phyloP scores from a whole-genome alignment of 1,140 invertebrate genomes.

The Oryzaephilus surinamensis region DNA sequence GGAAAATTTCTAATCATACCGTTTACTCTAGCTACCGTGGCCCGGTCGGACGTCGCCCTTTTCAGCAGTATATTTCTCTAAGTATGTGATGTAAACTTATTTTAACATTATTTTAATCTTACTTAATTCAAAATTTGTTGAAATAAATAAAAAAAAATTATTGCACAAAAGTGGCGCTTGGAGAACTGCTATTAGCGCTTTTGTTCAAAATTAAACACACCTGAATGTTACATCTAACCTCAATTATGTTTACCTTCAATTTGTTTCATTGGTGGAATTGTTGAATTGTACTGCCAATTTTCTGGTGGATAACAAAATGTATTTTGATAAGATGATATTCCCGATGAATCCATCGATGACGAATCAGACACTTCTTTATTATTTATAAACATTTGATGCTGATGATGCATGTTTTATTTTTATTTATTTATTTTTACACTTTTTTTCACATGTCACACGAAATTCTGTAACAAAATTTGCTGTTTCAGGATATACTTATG shows the following conservation, averaged over 20 bases:
- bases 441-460: too few species aligned
- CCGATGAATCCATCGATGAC: constrained; percentile 17
- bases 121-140: not conserved
- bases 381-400: constrained; percentile 11
- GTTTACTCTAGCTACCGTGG: too few species aligned
- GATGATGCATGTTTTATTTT: constrained; percentile 14
- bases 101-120: not conserved
- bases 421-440: too few species aligned
- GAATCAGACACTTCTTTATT: not conserved
- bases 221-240: not conserved
- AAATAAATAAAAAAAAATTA: constrained; percentile 3
- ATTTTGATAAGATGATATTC: constrained; percentile 22
- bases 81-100: too few species aligned
- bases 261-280: constrained; percentile 35
- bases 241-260: constrained; percentile 30
- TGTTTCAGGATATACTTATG: too few species aligned
- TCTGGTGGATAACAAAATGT: constrained; percentile 29
- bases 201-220: not conserved
- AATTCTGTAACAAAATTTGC: too few species aligned
- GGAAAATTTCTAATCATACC: too few species aligned
- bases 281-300: constrained; percentile 19
- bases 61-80: too few species aligned
- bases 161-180: not conserved
- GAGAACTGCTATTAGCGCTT: not conserved
- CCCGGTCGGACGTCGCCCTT: too few species aligned